phyloP scores from a whole-genome alignment of 2,113 vertebrate species.

The Bolborhynchus lineola region DNA sequence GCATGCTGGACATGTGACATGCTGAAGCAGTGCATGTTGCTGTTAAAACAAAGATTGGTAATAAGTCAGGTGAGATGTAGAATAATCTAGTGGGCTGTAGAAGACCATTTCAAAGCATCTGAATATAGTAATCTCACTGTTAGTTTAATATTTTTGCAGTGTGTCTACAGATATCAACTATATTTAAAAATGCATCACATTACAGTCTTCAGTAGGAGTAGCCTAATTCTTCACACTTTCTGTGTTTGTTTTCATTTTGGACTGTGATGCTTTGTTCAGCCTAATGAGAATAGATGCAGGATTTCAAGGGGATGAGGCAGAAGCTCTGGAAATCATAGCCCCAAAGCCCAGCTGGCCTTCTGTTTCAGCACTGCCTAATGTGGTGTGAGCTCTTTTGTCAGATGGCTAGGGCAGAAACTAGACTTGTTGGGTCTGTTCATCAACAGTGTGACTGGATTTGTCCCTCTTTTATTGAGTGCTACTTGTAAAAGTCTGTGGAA shows the following conservation, averaged over 20 bases:
- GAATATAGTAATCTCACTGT: not conserved
- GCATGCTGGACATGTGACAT: not conserved
- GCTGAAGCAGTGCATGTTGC: not conserved
- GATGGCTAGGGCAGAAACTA: not conserved
- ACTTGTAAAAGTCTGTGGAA: not conserved
- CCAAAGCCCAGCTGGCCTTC: not conserved
- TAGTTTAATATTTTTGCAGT: not conserved
- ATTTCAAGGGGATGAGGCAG: not conserved
- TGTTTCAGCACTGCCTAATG: not conserved
- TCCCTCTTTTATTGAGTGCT: not conserved
- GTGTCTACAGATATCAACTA: not conserved
- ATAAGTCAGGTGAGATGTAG: not conserved
- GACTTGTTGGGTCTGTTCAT: not conserved
- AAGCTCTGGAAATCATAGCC: not conserved
- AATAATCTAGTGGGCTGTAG: not conserved
- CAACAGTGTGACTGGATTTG: not conserved
- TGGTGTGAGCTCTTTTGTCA: not conserved
- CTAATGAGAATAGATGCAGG: not conserved
- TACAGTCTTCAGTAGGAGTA: not conserved
- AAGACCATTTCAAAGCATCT: not conserved
- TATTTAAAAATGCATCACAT: not conserved
- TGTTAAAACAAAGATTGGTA: not conserved
- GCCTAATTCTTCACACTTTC: not conserved
- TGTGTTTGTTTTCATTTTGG: not conserved
- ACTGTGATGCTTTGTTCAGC: not conserved